phyloP scores from a whole-genome alignment of 1,140 invertebrate genomes.

The Bradysia coprophila region DNA sequence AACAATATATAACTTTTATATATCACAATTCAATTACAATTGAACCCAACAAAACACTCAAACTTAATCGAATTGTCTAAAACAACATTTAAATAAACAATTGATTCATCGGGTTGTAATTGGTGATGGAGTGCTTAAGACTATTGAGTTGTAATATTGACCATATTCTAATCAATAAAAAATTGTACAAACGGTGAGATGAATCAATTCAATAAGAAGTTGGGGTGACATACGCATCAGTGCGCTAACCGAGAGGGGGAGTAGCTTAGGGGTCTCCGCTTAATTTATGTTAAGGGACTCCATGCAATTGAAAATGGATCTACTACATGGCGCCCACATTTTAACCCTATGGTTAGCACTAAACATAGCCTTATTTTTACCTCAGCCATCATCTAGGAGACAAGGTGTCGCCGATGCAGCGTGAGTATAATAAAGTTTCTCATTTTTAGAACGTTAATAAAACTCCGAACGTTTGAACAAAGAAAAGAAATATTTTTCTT shows the following conservation, averaged over 20 bases:
- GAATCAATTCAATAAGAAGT: neutral
- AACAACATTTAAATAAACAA: neutral
- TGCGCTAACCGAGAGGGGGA: neutral
- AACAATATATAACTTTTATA: neutral
- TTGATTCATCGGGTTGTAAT: neutral
- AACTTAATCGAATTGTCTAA: neutral
- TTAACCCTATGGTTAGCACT: conserved; percentile 22
- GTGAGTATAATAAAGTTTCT: conserved; percentile 17
- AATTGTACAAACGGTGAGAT: neutral
- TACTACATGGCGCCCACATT: conserved; percentile 15
- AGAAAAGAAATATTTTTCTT: too few relatives aligned
- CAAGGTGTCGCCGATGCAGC: conserved; percentile 19
- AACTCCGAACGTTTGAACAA: too few relatives aligned
- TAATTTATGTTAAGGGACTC: neutral
- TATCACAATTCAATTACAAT: neutral
- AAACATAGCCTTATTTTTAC: conserved; percentile 19
- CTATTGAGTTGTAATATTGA: neutral
- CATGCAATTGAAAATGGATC: conserved; percentile 1
- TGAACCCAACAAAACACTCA: neutral
- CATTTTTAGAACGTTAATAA: too few relatives aligned
- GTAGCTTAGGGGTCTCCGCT: neutral
- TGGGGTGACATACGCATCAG: conserved; percentile 1
- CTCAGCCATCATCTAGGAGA: conserved; percentile 15
- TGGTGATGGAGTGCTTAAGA: neutral
- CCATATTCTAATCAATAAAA: neutral